Percentiles rank a stretch among this genome's conserved stretches.
Conservation (phyloP, 2,888 invertebrate species). For the Elysia crispata region DNA sequence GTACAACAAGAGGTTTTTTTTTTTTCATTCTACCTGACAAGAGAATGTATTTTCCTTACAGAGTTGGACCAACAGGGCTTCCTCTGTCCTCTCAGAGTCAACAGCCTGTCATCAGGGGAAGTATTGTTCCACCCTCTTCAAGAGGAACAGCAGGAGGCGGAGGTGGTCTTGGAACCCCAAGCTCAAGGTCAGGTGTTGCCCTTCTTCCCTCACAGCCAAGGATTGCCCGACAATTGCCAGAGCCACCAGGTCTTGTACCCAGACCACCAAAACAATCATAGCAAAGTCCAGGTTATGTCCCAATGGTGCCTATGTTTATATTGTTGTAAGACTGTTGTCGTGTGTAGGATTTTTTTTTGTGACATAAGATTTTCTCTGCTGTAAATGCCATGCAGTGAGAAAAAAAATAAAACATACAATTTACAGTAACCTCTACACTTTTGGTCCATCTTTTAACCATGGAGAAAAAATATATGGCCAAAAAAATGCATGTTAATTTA, state of each 20-base stretch:
- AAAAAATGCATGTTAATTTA: too few relatives aligned
- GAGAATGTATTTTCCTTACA: conserved; percentile 24
- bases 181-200: conserved; percentile 17
- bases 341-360: too few relatives aligned
- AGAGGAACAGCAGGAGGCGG: not conserved
- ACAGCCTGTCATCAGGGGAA: conserved; percentile 51
- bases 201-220: conserved; percentile 49
- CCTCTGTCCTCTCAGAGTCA: conserved; percentile 47
- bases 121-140: conserved; percentile 40
- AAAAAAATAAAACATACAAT: too few relatives aligned
- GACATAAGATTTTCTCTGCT: too few relatives aligned
- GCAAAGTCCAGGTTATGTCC: not conserved
- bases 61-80: conserved; percentile 53
- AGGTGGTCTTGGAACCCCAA: not conserved
- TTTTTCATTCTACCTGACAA: too few relatives aligned
- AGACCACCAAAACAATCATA: conserved; percentile 40
- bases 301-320: too few relatives aligned
- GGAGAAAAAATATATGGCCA: too few relatives aligned
- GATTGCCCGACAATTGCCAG: conserved; percentile 40
- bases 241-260: conserved; percentile 16
- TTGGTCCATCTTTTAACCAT: too few relatives aligned
- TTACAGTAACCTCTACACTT: too few relatives aligned
- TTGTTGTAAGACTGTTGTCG: too few relatives aligned
- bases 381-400: too few relatives aligned
- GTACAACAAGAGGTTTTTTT: too few relatives aligned